Evolutionary conservation across 2,113 vertebrate genomes (phyloP), one percentile per base, ranked within the genome.

Genomic region (Hydropotes inermis): DNA sequence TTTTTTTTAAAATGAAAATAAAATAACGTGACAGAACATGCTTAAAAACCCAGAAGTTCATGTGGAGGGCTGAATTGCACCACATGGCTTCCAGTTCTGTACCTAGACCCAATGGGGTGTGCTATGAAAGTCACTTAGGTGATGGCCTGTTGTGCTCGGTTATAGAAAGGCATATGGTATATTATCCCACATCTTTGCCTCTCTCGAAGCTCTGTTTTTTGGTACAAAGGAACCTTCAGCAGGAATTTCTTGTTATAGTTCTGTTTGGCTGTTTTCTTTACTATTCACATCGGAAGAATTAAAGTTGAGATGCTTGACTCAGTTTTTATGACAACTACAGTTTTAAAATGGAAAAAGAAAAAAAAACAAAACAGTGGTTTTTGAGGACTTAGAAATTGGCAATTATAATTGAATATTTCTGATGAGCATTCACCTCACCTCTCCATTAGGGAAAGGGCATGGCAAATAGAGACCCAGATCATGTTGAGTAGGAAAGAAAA

Each of bases 21-120:
- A 97, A 97, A 97, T 96, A 96, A 97, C 39, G 25, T 87, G 25
- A 95, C 83, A 92, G 74, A 96, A 52, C 67, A 97, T n/a, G 55
- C 94, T 95, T 95, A 94, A 95, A 96, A 96, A 33, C 11, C 13
- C 21, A 16, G 11, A 98, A 97, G 28, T 92, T 97, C 96, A 96
- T 6, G 79, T 30, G 43, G 95, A 95, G 92, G 95, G 13, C 54
- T 96, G 87, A 88, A 96, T 78, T 88, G 47, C 30, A 96, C 70
- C 96, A 96, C 96, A 96, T 95, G 95, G 88, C 83, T 96, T 97
- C 52, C 5, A 67, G 19, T 87, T 98, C 61, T 58, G 12, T 94
- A 97, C 94, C 86, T 89, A 89, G 39, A 91, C 54, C 67, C 97
- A 87, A 64, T 5, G 88, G 96, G 55, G 70, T 94, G 7, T 47